phyloP scores from a whole-genome alignment of 2,888 invertebrate genomes.

The Notocelia uddmanniana region DNA sequence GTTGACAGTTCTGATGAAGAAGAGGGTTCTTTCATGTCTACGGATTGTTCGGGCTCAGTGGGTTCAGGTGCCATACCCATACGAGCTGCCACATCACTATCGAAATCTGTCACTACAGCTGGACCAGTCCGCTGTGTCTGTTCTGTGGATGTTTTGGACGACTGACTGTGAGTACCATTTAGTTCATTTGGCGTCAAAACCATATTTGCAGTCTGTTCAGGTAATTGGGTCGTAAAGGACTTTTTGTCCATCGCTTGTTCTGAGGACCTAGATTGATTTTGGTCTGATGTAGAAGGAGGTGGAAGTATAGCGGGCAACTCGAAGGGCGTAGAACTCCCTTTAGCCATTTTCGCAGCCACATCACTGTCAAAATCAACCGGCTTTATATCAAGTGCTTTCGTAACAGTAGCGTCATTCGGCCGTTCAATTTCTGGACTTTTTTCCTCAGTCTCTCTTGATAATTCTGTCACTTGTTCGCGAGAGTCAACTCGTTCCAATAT shows the following conservation, averaged over 20 bases:
- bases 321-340: not conserved
- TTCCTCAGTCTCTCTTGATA: not conserved
- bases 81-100: not conserved
- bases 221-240: not conserved
- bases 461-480: not conserved
- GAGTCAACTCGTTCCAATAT: not conserved
- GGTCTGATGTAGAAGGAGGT: not conserved
- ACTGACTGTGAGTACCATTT: not conserved
- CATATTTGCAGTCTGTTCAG: not conserved
- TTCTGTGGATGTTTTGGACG: not conserved
- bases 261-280: not conserved
- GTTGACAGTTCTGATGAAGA: not conserved
- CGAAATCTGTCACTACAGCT: conserved; percentile 3
- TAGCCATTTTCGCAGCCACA: not conserved
- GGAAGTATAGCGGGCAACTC: not conserved
- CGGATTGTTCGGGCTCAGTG: not conserved
- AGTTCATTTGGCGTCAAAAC: not conserved
- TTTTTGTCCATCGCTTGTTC: not conserved
- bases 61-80: not conserved
- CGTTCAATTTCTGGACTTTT: not conserved
- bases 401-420: not conserved
- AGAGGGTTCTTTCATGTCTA: not conserved
- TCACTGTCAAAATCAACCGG: conserved; percentile 9
- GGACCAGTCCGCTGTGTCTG: not conserved
- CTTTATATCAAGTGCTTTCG: not conserved